Evolutionary conservation across 2,888 invertebrate species (phyloP).

Genomic region (Lamproptera curius): DNA sequence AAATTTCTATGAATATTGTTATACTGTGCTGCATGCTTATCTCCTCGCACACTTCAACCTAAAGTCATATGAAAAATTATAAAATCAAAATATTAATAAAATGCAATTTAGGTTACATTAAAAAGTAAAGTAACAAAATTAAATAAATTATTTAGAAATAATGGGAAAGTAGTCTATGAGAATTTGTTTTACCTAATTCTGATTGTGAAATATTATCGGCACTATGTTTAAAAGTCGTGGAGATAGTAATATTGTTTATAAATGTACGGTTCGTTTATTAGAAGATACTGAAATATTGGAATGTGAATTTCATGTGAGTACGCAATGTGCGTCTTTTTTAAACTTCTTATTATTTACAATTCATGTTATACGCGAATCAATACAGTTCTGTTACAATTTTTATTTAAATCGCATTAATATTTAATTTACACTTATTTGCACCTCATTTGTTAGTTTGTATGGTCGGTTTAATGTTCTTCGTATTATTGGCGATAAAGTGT

Average conservation of each 20-base stretch:
- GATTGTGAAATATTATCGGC: conserved; percentile 20
- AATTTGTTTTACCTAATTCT: conserved; percentile 1
- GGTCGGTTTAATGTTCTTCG: too few species aligned
- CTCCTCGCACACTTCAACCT: conserved; percentile 1
- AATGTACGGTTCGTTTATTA: conserved; percentile 92
- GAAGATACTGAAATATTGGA: conserved; percentile 95
- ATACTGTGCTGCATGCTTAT: conserved; percentile 1
- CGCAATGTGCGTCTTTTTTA: too few species aligned
- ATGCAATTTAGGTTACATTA: conserved; percentile 2
- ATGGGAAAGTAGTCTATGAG: too few species aligned
- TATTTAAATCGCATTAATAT: too few species aligned
- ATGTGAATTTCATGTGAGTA: conserved; percentile 89
- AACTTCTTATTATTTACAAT: too few species aligned
- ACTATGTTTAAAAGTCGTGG: conserved; percentile 83
- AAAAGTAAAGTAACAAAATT: too few species aligned
- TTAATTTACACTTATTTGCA: too few species aligned
- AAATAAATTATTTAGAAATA: background rate
- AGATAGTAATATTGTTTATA: conserved; percentile 89
- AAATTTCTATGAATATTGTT: too few species aligned
- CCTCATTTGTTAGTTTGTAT: too few species aligned
- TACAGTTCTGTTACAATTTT: too few species aligned
- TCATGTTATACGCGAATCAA: too few species aligned
- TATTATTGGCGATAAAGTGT: too few species aligned
- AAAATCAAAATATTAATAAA: conserved; percentile 10
- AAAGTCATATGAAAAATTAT: background rate